Evolutionary conservation across 35 echinoderm and acorn worm genomes (phyloP).

Genomic region (Anneissia japonica): DNA sequence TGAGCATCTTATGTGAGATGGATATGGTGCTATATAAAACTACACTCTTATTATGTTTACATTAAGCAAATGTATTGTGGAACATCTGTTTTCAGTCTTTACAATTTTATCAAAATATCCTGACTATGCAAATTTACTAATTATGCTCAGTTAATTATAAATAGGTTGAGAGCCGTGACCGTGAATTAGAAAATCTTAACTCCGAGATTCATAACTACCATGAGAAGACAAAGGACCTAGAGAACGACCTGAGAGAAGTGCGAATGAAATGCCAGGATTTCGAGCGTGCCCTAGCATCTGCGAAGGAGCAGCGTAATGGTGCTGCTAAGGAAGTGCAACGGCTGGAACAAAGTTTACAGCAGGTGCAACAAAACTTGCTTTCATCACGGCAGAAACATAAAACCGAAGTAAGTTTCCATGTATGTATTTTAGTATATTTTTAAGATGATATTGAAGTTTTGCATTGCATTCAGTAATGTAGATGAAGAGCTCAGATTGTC

Average conservation of each 20-base stretch:
- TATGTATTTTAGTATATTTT: neutral
- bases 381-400: constrained; percentile 73
- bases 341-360: constrained; percentile 49
- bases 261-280: constrained; percentile 20
- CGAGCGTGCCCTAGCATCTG: constrained; percentile 19
- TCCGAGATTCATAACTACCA: neutral
- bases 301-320: constrained; percentile 55
- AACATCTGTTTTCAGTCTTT: too few species aligned
- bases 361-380: constrained; percentile 42
- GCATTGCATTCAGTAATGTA: too few species aligned
- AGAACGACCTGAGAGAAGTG: constrained; percentile 18
- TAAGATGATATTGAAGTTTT: too few species aligned
- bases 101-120: too few species aligned
- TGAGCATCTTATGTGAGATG: too few species aligned
- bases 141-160: neutral
- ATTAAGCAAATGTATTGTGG: too few species aligned
- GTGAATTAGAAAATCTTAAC: neutral
- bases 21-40: too few species aligned
- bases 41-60: too few species aligned
- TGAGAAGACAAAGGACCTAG: neutral
- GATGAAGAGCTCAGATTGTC: too few species aligned
- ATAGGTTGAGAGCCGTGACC: neutral
- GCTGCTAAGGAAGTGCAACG: constrained; percentile 43
- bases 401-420: constrained; percentile 48
- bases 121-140: too few species aligned